Conservation (phyloP, 1,140 invertebrate species). For the Drosophila trapezifrons region DNA sequence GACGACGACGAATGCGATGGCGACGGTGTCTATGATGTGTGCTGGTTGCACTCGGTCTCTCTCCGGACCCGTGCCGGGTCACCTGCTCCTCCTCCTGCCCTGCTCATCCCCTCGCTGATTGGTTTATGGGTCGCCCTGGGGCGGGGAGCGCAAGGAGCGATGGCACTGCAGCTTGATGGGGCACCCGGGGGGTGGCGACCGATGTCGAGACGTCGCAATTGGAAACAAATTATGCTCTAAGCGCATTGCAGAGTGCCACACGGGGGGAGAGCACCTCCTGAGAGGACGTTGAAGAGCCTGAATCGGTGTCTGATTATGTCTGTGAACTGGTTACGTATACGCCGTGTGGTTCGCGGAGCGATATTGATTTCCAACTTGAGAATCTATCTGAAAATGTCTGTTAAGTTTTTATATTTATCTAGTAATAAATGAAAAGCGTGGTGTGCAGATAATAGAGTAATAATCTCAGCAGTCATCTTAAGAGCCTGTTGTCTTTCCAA, state of each 20-base stretch:
- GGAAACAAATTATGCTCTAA: conserved; percentile 81
- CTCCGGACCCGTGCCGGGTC: conserved; percentile 2
- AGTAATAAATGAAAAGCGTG: not conserved
- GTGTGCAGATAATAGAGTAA: fast-evolving
- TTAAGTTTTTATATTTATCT: not conserved
- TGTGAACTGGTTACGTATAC: conserved; percentile 43
- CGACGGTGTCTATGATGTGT: conserved; percentile 52
- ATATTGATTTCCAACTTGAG: not conserved
- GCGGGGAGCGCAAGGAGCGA: conserved; percentile 31
- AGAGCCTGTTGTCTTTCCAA: not conserved
- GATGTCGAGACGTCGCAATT: conserved; percentile 63
- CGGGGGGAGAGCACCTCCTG: not conserved
- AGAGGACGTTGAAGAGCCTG: conserved; percentile 19
- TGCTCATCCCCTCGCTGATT: conserved; percentile 49
- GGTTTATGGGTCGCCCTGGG: conserved; percentile 63
- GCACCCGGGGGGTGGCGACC: conserved; percentile 14
- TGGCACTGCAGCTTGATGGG: conserved; percentile 36
- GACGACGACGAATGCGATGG: conserved; percentile 57
- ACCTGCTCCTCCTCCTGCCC: not conserved
- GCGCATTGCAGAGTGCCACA: conserved; percentile 47
- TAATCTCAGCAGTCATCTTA: not conserved
- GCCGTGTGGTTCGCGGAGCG: conserved; percentile 11
- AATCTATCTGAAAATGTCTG: not conserved
- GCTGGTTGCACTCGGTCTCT: conserved; percentile 39
- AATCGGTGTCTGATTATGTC: conserved; percentile 50